phyloP scores from a whole-genome alignment of 2,888 invertebrate genomes.

The Phortica magna region DNA sequence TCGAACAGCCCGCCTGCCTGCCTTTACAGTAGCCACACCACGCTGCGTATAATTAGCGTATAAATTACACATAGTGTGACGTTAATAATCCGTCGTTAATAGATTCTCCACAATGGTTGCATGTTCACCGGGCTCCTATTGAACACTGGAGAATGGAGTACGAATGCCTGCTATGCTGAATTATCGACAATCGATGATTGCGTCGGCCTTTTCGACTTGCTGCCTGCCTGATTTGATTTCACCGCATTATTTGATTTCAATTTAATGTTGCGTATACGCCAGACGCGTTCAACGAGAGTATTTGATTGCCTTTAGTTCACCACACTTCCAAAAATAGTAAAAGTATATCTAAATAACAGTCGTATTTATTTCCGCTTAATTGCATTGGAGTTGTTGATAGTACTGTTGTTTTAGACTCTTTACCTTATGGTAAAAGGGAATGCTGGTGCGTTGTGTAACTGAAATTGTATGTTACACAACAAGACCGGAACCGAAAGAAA shows the following conservation, averaged over 20 bases:
- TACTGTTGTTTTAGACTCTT: constrained; percentile 23
- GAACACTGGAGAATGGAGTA: not conserved
- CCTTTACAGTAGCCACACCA: not conserved
- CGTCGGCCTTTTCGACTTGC: constrained; percentile 36
- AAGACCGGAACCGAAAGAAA: too few species aligned
- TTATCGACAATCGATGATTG: constrained; percentile 69
- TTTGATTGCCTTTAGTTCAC: constrained; percentile 21
- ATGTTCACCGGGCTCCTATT: constrained; percentile 12
- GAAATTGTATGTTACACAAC: too few species aligned
- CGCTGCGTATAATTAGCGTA: constrained; percentile 65
- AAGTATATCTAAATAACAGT: constrained; percentile 59
- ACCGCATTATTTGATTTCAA: constrained; percentile 5
- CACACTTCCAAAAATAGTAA: constrained; percentile 32
- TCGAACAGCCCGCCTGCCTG: not conserved
- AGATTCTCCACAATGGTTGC: constrained; percentile 54
- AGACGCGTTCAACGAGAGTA: constrained; percentile 33
- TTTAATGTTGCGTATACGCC: constrained; percentile 28
- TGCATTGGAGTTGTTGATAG: constrained; percentile 48
- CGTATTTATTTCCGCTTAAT: constrained; percentile 59
- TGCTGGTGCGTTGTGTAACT: too few species aligned
- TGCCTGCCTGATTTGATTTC: not conserved
- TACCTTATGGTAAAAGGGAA: too few species aligned
- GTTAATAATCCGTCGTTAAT: constrained; percentile 71
- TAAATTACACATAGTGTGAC: constrained; percentile 70
- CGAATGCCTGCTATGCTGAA: constrained; percentile 53